Conservation (phyloP, 2,888 invertebrate species). For the Lagria hirta region DNA sequence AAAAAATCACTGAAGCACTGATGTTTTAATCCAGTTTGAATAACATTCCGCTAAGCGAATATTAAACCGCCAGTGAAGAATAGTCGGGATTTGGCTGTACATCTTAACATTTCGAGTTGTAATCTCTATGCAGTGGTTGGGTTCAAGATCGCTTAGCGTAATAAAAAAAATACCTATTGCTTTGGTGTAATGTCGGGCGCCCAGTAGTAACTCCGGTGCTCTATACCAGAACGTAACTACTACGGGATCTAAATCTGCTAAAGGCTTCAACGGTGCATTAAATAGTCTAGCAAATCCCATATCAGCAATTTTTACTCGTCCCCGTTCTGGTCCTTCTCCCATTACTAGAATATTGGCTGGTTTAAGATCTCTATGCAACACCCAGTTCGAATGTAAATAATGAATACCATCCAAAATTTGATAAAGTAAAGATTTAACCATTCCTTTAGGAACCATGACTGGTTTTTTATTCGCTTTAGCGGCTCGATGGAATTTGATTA, state of each 20-base stretch:
- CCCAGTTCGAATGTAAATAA: slow-evolving; percentile 99
- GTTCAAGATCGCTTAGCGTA: too few species aligned
- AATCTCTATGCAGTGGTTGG: too few species aligned
- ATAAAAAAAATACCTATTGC: slow-evolving; percentile 87
- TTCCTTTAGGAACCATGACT: slow-evolving; percentile 93
- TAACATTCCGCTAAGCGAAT: too few species aligned
- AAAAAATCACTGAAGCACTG: too few species aligned
- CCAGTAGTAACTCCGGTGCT: slow-evolving; percentile 92
- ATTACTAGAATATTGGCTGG: slow-evolving; percentile 99
- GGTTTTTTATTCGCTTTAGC: slow-evolving; percentile 97
- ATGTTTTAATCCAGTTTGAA: too few species aligned
- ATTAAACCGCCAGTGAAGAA: too few species aligned
- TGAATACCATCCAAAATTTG: slow-evolving; percentile 99
- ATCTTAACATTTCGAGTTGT: too few species aligned
- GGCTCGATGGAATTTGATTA: slow-evolving; percentile 97
- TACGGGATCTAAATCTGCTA: slow-evolving; percentile 98
- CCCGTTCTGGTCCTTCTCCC: slow-evolving; percentile 97
- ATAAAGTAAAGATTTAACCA: slow-evolving; percentile 96
- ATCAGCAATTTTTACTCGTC: slow-evolving; percentile 97
- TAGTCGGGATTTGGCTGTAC: too few species aligned
- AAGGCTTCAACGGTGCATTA: slow-evolving; percentile 94
- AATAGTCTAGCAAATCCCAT: slow-evolving; percentile 99
- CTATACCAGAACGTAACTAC: slow-evolving; percentile 99
- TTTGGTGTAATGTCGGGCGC: slow-evolving; percentile 96
- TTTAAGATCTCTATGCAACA: slow-evolving; percentile 96